Evolutionary conservation across 2,113 vertebrate genomes (phyloP).

Genomic region (Stomatorhinus ivindoensis): DNA sequence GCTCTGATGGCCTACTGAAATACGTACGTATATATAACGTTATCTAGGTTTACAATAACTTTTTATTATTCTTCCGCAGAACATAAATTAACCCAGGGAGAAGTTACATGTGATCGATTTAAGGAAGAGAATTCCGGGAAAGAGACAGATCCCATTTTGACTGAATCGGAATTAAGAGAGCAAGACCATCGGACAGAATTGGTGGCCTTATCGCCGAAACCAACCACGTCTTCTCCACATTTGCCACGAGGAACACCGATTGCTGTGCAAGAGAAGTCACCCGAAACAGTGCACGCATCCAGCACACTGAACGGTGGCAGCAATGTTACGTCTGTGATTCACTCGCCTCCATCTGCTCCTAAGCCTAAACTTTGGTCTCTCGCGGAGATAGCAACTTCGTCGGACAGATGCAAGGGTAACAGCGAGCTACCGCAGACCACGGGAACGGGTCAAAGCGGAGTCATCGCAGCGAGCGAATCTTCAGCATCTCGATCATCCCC

Average conservation of each 20-base stretch:
- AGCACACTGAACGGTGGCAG: constrained; percentile 34
- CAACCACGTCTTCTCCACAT: constrained; percentile 44
- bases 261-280: constrained; percentile 22
- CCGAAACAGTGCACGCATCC: neutral
- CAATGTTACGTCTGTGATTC: constrained; percentile 61
- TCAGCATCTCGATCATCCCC: constrained; percentile 60
- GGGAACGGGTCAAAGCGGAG: constrained; percentile 39
- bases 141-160: constrained; percentile 43
- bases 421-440: constrained; percentile 38
- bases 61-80: constrained; percentile 23
- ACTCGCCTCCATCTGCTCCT: constrained; percentile 56
- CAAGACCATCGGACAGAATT: constrained; percentile 49
- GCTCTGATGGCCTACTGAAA: neutral
- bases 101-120: constrained; percentile 30
- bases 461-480: constrained; percentile 42
- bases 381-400: constrained; percentile 82
- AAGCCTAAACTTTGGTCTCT: constrained; percentile 93
- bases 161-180: constrained; percentile 67
- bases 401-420: constrained; percentile 68
- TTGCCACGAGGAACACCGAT: constrained; percentile 27
- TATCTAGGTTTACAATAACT: neutral
- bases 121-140: constrained; percentile 34
- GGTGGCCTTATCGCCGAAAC: constrained; percentile 33
- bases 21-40: neutral
- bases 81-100: constrained; percentile 23